These are phyloP conservation scores for Bradynema listronoti DNA, from an alignment of 1,140 invertebrate species.

Conservation along the genomic window DNA sequence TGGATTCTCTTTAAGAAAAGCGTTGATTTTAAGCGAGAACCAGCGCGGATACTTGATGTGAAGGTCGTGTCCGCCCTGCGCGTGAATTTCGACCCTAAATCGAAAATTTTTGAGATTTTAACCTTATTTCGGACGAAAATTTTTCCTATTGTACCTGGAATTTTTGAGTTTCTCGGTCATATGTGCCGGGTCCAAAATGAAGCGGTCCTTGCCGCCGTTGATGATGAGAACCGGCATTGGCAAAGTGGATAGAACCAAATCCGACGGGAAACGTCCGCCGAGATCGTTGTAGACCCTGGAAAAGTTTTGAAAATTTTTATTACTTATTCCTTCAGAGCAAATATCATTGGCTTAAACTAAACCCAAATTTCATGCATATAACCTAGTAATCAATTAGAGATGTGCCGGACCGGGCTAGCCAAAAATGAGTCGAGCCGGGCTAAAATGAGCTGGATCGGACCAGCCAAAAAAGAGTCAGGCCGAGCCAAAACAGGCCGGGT, in stretches of 20 bases:
- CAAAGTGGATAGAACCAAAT: conserved; percentile 40
- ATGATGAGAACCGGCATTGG: conserved; percentile 51
- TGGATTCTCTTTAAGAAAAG: conserved; percentile 22
- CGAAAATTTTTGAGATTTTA: conserved; percentile 14
- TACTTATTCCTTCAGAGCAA: too few relatives aligned
- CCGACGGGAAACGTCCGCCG: conserved; percentile 53
- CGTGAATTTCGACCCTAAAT: conserved; percentile 53
- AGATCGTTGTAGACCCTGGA: conserved; percentile 51
- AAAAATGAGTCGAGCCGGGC: too few relatives aligned
- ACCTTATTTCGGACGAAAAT: conserved; percentile 21
- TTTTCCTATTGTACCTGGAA: conserved; percentile 26
- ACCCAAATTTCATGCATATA: too few relatives aligned
- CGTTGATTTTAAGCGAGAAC: conserved; percentile 37
- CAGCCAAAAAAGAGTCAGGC: too few relatives aligned
- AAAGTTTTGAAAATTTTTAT: too few relatives aligned
- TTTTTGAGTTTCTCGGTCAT: conserved; percentile 43
- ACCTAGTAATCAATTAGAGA: too few relatives aligned
- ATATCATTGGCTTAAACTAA: too few relatives aligned
- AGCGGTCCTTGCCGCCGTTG: conserved; percentile 50
- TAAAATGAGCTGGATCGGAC: too few relatives aligned
- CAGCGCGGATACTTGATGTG: conserved; percentile 54
- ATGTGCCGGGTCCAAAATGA: conserved; percentile 49
- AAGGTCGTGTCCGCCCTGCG: conserved; percentile 52
- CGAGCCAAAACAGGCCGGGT: too few relatives aligned
- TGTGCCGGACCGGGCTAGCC: too few relatives aligned